These are phyloP conservation scores for Styela plicata DNA, from an alignment of 23 tunicate genomes.

Conservation along the genomic window DNA sequence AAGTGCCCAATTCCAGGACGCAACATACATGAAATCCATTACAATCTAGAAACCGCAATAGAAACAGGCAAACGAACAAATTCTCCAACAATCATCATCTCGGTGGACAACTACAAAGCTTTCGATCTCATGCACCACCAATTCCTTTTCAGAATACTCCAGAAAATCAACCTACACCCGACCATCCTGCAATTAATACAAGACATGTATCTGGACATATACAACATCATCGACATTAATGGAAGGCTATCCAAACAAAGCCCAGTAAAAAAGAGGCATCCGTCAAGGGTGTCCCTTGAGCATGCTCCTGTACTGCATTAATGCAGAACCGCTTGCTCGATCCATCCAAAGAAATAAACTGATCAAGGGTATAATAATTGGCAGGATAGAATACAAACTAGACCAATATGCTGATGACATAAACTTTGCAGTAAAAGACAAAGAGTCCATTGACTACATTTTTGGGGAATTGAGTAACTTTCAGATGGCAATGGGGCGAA, in stretches of 20 bases:
- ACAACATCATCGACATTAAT: conserved; percentile 11
- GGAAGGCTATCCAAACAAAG: neutral
- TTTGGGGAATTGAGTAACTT: neutral
- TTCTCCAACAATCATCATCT: neutral
- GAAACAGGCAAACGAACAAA: neutral
- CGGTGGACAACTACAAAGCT: neutral
- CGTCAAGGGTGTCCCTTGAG: conserved; percentile 41
- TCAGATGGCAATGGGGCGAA: conserved; percentile 21
- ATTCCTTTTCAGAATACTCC: conserved; percentile 4
- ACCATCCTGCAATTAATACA: neutral
- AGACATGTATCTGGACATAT: conserved; percentile 11
- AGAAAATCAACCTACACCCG: neutral
- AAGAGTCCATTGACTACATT: neutral
- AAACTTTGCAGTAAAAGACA: neutral
- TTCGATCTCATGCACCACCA: conserved; percentile 23
- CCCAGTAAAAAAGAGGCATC: conserved; percentile 19
- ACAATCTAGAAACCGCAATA: neutral
- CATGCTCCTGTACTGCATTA: conserved; percentile 25
- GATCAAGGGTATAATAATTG: conserved; percentile 11
- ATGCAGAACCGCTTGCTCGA: conserved; percentile 11
- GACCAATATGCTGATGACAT: conserved; percentile 45
- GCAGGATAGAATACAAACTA: conserved; percentile 14
- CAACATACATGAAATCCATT: neutral
- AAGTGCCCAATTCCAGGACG: neutral
- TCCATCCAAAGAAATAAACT: neutral